Evolutionary conservation across 1,140 invertebrate genomes (phyloP).

Genomic region (Metaphire vulgaris): DNA sequence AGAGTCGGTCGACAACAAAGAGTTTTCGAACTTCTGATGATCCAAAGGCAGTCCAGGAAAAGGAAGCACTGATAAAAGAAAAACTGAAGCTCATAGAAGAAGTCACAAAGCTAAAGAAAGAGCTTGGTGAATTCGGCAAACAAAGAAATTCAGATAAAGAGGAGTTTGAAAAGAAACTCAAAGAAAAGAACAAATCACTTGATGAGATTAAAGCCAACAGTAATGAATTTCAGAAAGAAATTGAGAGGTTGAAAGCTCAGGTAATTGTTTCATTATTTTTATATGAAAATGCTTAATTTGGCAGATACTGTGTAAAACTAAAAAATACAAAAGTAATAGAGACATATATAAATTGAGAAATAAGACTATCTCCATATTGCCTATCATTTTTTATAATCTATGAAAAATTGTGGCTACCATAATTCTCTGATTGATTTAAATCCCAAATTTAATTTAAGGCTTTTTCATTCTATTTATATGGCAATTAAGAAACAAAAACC

Average conservation of each 20-base stretch:
- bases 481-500: too few species aligned
- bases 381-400: too few species aligned
- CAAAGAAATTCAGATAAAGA: background rate
- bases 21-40: background rate
- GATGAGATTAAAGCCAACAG: background rate
- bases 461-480: too few species aligned
- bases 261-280: too few species aligned
- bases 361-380: too few species aligned
- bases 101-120: background rate
- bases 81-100: background rate
- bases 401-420: too few species aligned
- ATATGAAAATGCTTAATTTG: too few species aligned
- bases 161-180: background rate
- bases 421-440: too few species aligned
- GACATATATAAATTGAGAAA: too few species aligned
- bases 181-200: background rate
- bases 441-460: too few species aligned
- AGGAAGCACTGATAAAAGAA: background rate
- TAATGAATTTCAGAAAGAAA: background rate
- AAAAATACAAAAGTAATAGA: too few species aligned
- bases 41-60: background rate
- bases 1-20: background rate
- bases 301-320: too few species aligned
- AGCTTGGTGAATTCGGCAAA: background rate
- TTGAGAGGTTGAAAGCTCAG: background rate